Conservation (phyloP, 2,888 invertebrate species). For the Microdon myrmicae region DNA sequence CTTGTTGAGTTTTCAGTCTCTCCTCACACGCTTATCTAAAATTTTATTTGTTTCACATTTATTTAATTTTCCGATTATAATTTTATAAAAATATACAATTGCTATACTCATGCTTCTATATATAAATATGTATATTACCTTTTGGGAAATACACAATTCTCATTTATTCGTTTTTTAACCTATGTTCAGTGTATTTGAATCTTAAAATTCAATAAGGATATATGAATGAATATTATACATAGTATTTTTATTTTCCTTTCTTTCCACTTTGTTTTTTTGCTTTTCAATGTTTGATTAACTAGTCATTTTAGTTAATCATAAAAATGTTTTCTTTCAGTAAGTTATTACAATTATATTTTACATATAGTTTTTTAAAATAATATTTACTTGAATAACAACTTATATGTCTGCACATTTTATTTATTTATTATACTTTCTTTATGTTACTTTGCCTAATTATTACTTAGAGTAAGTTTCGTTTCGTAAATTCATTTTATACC, state of each 20-base stretch:
- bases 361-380: slow-evolving; percentile 33
- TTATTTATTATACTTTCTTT: too few species aligned
- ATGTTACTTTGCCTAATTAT: slow-evolving; percentile 15
- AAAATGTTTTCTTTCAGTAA: slow-evolving; percentile 11
- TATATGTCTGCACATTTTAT: slow-evolving; percentile 13
- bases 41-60: slow-evolving; percentile 6
- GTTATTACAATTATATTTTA: slow-evolving; percentile 45
- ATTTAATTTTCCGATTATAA: slow-evolving; percentile 5
- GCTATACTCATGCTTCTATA: too few species aligned
- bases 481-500: slow-evolving; percentile 39
- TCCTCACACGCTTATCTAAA: slow-evolving; percentile 45
- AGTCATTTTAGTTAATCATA: not conserved
- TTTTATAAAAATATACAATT: slow-evolving; percentile 31
- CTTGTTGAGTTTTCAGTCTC: slow-evolving; percentile 43
- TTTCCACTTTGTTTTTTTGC: slow-evolving; percentile 38
- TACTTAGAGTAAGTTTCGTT: slow-evolving; percentile 37
- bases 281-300: slow-evolving; percentile 24
- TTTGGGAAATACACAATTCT: slow-evolving; percentile 21
- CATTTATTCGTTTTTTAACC: slow-evolving; percentile 1
- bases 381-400: slow-evolving; percentile 31
- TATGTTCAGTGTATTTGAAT: slow-evolving; percentile 1
- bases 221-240: not conserved
- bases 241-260: not conserved
- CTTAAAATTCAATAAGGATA: slow-evolving; percentile 2
- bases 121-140: slow-evolving; percentile 50